These are phyloP conservation scores for Cydia fagiglandana DNA, from an alignment of 1,140 invertebrate genomes.

Conservation along the genomic window DNA sequence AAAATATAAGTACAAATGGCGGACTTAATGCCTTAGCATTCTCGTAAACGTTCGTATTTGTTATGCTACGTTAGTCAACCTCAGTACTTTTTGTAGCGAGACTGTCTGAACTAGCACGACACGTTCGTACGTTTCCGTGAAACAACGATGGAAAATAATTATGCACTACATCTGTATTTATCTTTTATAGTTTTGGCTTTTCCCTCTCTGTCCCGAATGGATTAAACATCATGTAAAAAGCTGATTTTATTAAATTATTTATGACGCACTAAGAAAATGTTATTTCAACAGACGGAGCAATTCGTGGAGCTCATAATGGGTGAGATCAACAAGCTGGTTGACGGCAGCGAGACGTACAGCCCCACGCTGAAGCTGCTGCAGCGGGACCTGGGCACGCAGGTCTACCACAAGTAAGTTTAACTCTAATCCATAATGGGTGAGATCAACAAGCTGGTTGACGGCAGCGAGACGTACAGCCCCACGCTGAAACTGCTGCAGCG, in stretches of 20 bases:
- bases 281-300: constrained; percentile 70
- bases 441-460: constrained; percentile 84
- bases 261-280: neutral
- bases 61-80: too few species aligned
- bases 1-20: too few species aligned
- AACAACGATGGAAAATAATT: too few species aligned
- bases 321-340: constrained; percentile 84
- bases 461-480: constrained; percentile 90
- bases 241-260: neutral
- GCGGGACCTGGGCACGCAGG: constrained; percentile 84
- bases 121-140: too few species aligned
- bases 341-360: constrained; percentile 90
- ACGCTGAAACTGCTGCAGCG: constrained; percentile 82
- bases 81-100: too few species aligned
- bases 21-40: too few species aligned
- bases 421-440: constrained; percentile 80
- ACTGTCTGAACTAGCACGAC: too few species aligned
- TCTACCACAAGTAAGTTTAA: constrained; percentile 79
- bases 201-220: too few species aligned
- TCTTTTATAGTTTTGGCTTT: too few species aligned
- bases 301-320: constrained; percentile 84
- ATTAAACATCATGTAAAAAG: too few species aligned
- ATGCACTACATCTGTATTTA: too few species aligned
- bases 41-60: too few species aligned
- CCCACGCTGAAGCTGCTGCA: constrained; percentile 83